Evolutionary conservation across 2,888 invertebrate genomes (phyloP).

Genomic region (Chaetogeoica ovagalla): DNA sequence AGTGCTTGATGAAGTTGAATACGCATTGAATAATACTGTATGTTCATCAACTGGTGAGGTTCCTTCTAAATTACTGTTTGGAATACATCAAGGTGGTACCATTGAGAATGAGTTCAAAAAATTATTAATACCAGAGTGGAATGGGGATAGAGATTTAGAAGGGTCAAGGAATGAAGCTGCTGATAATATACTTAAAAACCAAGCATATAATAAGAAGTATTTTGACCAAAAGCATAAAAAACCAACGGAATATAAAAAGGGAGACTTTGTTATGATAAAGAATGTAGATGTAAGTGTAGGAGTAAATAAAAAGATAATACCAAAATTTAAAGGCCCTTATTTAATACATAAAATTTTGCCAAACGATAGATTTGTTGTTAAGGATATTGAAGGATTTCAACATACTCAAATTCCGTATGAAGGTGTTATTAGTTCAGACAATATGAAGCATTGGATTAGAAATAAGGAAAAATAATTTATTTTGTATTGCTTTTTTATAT

Average conservation of each 20-base stretch:
- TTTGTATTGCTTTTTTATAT: too few relatives aligned
- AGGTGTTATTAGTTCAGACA: too few relatives aligned
- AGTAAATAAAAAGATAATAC: constrained; percentile 17
- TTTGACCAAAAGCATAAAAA: neutral
- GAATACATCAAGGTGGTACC: neutral
- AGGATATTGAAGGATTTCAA: constrained; percentile 17
- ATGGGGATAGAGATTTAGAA: neutral
- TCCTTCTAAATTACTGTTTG: neutral
- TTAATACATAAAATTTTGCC: neutral
- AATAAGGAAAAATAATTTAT: too few relatives aligned
- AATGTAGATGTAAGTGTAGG: neutral
- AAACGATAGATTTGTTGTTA: constrained; percentile 8
- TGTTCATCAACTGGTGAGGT: neutral
- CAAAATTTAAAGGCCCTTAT: constrained; percentile 14
- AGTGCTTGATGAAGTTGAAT: neutral
- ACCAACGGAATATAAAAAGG: constrained; percentile 8
- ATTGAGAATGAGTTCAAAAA: neutral
- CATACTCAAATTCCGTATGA: too few relatives aligned
- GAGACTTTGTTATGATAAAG: constrained; percentile 15
- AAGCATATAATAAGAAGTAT: constrained; percentile 2
- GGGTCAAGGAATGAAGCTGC: neutral
- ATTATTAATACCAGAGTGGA: neutral
- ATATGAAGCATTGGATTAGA: too few relatives aligned
- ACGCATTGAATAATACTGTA: constrained; percentile 17
- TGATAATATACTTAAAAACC: neutral